These are phyloP conservation scores for Indicator maculatus DNA, from an alignment of 2,113 vertebrate genomes.

Conservation along the genomic window DNA sequence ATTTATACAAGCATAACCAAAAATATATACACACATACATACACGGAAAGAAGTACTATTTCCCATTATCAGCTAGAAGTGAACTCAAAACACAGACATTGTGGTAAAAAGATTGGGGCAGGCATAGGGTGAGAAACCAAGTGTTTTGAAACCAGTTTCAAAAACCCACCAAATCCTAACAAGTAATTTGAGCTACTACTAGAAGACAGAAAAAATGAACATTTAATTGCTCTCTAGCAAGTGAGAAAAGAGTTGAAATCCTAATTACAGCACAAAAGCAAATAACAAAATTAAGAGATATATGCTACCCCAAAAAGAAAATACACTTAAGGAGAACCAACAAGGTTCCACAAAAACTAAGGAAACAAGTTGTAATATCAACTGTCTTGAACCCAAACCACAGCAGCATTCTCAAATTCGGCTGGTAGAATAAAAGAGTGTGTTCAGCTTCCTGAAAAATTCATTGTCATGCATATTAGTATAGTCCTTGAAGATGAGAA, in stretches of 20 bases:
- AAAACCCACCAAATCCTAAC: not conserved
- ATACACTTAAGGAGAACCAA: not conserved
- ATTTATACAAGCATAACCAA: too few species aligned
- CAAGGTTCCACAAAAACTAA: not conserved
- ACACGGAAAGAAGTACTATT: not conserved
- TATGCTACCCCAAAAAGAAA: not conserved
- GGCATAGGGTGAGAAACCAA: not conserved
- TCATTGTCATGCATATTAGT: not conserved
- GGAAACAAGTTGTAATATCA: not conserved
- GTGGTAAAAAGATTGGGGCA: not conserved
- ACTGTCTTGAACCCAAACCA: not conserved
- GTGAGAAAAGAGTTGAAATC: not conserved
- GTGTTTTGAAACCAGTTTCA: not conserved
- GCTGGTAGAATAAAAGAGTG: not conserved
- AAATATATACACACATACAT: not conserved
- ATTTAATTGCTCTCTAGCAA: not conserved
- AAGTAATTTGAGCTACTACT: not conserved
- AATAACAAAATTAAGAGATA: not conserved
- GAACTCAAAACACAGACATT: not conserved
- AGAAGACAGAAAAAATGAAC: not conserved
- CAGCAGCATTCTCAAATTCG: not conserved
- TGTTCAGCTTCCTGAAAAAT: not conserved
- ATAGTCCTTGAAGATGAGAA: not conserved
- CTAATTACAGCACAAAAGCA: not conserved
- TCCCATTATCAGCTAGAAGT: not conserved